A percentile compares a stretch with the other conserved stretches of the same genome.
Evolutionary conservation across 2,888 invertebrate genomes (phyloP).

Genomic region (Andrena minutula): DNA sequence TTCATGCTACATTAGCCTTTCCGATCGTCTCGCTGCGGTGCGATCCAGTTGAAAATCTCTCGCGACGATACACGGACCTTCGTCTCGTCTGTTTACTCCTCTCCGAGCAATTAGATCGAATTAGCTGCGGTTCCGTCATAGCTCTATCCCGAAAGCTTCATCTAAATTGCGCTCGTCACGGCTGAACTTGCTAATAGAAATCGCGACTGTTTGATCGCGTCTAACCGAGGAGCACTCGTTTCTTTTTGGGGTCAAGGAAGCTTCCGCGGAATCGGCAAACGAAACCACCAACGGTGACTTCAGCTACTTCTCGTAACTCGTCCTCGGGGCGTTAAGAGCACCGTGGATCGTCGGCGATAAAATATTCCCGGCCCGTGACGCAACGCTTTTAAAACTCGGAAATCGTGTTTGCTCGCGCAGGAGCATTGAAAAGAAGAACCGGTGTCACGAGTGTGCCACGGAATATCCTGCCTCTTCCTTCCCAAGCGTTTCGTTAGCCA

Average conservation of each 20-base stretch:
- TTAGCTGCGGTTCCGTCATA: too few relatives aligned
- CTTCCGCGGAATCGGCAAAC: constrained; percentile 24
- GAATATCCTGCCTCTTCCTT: not conserved
- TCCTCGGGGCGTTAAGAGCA: not conserved
- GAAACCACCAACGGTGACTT: not conserved
- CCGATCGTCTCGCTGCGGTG: not conserved
- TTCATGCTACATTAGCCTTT: not conserved
- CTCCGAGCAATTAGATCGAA: not conserved
- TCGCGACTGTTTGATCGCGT: constrained; percentile 2
- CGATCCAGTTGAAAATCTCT: not conserved
- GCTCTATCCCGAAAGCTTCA: not conserved
- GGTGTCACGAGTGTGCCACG: constrained; percentile 1
- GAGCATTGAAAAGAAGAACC: constrained; percentile 5
- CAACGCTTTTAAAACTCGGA: not conserved
- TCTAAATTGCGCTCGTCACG: not conserved
- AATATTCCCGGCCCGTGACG: constrained; percentile 39
- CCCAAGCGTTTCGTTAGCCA: not conserved
- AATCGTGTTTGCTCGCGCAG: not conserved
- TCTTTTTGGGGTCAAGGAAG: constrained; percentile 46
- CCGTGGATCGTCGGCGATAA: constrained; percentile 12
- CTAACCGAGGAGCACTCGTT: constrained; percentile 3
- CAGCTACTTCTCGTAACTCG: constrained; percentile 1
- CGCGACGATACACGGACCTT: not conserved
- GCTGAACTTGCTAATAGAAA: constrained; percentile 1
- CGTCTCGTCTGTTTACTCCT: not conserved